Base-by-base conservation (phyloP, 2,113 vertebrate species). In the Sylvietta virens region DNA sequence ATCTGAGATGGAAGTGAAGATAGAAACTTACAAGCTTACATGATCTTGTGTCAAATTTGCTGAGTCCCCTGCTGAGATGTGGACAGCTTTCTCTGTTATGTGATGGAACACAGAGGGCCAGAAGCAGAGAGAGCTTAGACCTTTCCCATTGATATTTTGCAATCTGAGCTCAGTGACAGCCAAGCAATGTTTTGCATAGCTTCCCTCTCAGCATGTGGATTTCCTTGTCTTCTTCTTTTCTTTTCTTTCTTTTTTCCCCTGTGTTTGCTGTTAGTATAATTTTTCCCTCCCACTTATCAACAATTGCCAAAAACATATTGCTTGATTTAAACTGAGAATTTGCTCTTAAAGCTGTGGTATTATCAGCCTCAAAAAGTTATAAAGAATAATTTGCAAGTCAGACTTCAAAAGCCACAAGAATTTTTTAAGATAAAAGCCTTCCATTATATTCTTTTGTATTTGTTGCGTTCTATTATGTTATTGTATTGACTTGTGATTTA, bases 11-110 rank as follows among this genome's bases (percentile, higher is more conserved):
- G 53, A 92, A 80, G 61, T 35, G 85, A 85, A 80, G 85, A 86
- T 61, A 74, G 22, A 85, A 82, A 10, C 53, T 94, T 93, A 82
- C 78, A 80, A 77, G 67, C 62, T 85, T 82, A 79, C 56, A 78
- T 71, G 77, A 89, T 87, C 48, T 31, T 61, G 45, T 91, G 87
- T 87, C 92, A 90, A 44, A 87, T 93, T 90, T 91, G 20, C 78
- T 44, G 65, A 81, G 60, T 51, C 47, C 54, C 87, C 72, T 93
- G 78, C 77, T 76, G 84, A 85, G 81, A 87, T 60, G 66, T 67
- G 57, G 90, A 85, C 74, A 95, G 88, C 28, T 90, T 95, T 80
- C 78, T 64, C 81, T 91, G 39, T 85, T 91, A 39, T 22, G 18
- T 48, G 61, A 67, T 72, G 33, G 44, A 94, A 67, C 2, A 9